Evolutionary conservation across 2,797 vertebrate species (phyloP), one percentile per base, ranked within the genome.

Genomic region (Craterocephalus amniculus): DNA sequence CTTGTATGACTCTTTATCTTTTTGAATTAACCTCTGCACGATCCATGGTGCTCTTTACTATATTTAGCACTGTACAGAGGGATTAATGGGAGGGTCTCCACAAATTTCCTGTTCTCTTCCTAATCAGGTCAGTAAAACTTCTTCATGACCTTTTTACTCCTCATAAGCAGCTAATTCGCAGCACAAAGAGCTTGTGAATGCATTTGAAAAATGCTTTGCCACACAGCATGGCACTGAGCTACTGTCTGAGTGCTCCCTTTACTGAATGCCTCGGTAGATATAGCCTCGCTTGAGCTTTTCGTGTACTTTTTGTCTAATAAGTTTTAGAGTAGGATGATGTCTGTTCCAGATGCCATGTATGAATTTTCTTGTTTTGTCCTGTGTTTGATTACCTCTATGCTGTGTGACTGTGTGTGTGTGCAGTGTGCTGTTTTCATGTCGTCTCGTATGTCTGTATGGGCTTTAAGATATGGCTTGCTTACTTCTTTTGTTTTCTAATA

Each of bases 91-190:
- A 67, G 75, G 83, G 72, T 80, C 58, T 64, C 63, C 58, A 57
- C 52, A 83, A 49, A 86, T 81, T 52, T 76, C 38, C 40, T 76
- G 65, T 73, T 29, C 58, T 63, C 43, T 66, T 71, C 60, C 68
- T 74, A 84, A 88, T 86, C 72, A 63, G 74, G 70, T 80, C 64
- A 81, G 57, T 71, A 61, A 74, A 80, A 74, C 52, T 58, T 76
- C 35, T 58, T 61, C 38, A 58, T 74, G 32, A 84, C 78, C 60
- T 43, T 85, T 91, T 91, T 92, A 92, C 85, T 90, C 89, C 88
- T 93, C 89, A 92, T 93, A 90, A 93, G 91, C 91, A 93, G 88
- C 90, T 92, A 78, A 83, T 80, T 72, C 67, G 87, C 16, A n/a
- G 72, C 68, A 81, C 66, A 86, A 77, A 77, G 61, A 73, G 68